Evolutionary conservation across 2,888 invertebrate species (phyloP).

Genomic region (Leptothorax acervorum): DNA sequence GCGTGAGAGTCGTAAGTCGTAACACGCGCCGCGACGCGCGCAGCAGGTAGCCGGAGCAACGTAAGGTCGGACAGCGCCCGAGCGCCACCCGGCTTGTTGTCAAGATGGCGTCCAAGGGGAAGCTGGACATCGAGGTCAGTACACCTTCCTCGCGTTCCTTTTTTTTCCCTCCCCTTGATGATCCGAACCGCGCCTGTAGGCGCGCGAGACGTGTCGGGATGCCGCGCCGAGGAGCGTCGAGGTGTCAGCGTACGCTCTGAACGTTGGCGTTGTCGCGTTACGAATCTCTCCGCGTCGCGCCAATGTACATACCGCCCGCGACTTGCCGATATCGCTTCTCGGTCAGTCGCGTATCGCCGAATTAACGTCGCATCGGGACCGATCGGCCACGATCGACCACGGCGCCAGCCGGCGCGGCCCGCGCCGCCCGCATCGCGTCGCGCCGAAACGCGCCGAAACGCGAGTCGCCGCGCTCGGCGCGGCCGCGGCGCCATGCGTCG

Average conservation of each 20-base stretch:
- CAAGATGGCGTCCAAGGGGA: constrained; percentile 84
- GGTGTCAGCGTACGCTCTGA: background rate
- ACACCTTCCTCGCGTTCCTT: constrained; percentile 36
- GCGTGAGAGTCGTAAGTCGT: background rate
- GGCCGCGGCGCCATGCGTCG: constrained; percentile 49
- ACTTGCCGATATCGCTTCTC: background rate
- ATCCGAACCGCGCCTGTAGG: background rate
- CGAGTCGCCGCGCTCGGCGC: background rate
- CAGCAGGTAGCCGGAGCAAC: constrained; percentile 66
- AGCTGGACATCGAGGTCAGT: constrained; percentile 80
- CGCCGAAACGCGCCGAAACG: constrained; percentile 5
- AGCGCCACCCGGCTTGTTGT: constrained; percentile 80
- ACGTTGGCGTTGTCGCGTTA: background rate
- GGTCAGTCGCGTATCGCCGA: background rate
- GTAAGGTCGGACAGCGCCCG: constrained; percentile 57
- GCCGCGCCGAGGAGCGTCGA: background rate
- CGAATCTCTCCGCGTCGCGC: constrained; percentile 49
- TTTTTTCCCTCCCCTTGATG: background rate
- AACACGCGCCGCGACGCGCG: constrained; percentile 60
- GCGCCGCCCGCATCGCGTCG: constrained; percentile 26
- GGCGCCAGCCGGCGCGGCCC: background rate
- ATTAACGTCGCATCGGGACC: background rate
- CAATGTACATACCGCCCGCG: background rate
- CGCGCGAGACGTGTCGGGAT: background rate
- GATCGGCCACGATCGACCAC: background rate